Evolutionary conservation across 2,113 vertebrate genomes (phyloP), one percentile per base, ranked within the genome.

Genomic region (Arenaria interpres): DNA sequence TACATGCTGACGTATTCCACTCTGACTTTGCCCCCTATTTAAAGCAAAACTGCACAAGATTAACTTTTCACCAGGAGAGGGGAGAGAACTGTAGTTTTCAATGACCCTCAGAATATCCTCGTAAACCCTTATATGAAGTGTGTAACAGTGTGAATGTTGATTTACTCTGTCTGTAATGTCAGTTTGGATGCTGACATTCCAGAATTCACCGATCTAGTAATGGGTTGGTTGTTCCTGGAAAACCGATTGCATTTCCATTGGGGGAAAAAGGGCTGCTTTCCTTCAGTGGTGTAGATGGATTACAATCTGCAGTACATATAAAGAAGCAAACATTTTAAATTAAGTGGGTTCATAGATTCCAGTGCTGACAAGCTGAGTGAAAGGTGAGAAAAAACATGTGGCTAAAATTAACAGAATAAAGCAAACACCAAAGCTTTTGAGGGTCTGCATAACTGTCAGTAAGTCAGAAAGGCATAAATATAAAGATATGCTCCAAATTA

Each of bases 351-450:
- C 72, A 59, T 64, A 77, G 63, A 54, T 77, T 94, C 30, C 43
- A 88, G 37, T 60, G 79, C 64, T 95, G 92, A 93, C 68, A 96
- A 81, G 82, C 62, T 59, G 75, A 81, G 51, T 74, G 82, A 90
- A 88, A 90, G 66, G 85, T 90, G 82, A 95, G 30, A 72, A 92
- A 86, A 93, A 67, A 17, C 39, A 88, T 4, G 14, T 93, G 88
- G 76, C 75, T 60, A 77, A 95, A 90, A 90, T 90, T 59, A 92
- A 51, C 43, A 81, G 75, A 86, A 88, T 67, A 88, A 89, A 90
- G 46, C 68, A 90, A 94, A 86, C 68, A 59, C 32, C 12, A 13
- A 79, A 90, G 46, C 16, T 88, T 93, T 83, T 84, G 78, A 92
- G 41, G 51, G 24, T 37, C 46, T 81, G 54, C 63, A n/a, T 64